Conservation (phyloP, 2,888 invertebrate genomes). For the Neoaliturus tenellus region DNA sequence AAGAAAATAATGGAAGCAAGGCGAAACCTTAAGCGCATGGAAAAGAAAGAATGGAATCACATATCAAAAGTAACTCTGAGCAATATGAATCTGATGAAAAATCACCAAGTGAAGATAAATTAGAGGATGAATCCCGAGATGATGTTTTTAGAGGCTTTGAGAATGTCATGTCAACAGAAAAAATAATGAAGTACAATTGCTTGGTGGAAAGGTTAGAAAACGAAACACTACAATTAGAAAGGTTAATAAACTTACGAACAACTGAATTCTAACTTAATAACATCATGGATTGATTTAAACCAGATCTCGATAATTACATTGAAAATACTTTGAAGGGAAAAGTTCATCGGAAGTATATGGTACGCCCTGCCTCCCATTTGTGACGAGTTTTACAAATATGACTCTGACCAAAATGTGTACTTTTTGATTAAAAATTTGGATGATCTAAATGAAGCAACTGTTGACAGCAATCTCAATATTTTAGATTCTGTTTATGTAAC, state of each 20-base stretch:
- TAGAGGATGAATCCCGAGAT: conserved; percentile 1
- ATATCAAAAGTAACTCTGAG: neutral
- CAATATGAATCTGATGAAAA: conserved; percentile 17
- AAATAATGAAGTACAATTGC: conserved; percentile 4
- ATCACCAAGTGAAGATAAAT: neutral
- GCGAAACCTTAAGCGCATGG: conserved; percentile 79
- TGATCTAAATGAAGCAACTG: neutral
- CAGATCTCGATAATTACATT: conserved; percentile 18
- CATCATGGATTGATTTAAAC: conserved; percentile 22
- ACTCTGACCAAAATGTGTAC: conserved; percentile 24
- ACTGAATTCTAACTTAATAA: conserved; percentile 12
- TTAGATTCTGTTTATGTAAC: neutral
- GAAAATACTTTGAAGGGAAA: conserved; percentile 16
- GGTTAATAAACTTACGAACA: neutral
- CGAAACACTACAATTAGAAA: neutral
- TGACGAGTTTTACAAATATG: conserved; percentile 18
- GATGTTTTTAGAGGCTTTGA: conserved; percentile 18
- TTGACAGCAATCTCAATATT: conserved; percentile 35
- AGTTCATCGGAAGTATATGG: conserved; percentile 5
- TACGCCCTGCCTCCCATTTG: conserved; percentile 20
- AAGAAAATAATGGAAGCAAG: conserved; percentile 80
- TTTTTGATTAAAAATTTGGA: neutral
- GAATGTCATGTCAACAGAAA: neutral
- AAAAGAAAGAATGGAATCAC: conserved; percentile 72
- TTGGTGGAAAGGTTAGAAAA: conserved; percentile 1